Conservation (phyloP, 1,140 invertebrate genomes). For the Ostrea denselamellosa region DNA sequence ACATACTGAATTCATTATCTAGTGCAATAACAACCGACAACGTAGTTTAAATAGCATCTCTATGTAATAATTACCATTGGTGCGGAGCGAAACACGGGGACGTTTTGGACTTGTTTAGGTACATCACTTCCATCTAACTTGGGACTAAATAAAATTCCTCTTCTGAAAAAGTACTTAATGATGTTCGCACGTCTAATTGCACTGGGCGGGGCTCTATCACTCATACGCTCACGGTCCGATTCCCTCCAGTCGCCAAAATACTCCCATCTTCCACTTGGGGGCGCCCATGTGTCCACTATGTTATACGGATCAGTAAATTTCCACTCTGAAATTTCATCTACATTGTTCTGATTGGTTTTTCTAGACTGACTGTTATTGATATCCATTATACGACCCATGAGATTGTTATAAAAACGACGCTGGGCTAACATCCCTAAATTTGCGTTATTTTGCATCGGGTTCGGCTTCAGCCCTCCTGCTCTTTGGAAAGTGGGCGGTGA, state of each 20-base stretch:
- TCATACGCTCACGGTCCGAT: neutral
- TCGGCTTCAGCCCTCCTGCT: neutral
- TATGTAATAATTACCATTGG: constrained; percentile 19
- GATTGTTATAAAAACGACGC: neutral
- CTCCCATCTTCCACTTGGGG: constrained; percentile 11
- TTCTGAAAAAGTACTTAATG: constrained; percentile 29
- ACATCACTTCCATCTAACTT: constrained; percentile 4
- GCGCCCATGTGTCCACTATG: neutral
- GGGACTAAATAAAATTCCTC: constrained; percentile 23
- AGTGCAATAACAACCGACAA: no score
- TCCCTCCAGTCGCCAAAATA: constrained; percentile 17
- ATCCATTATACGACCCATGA: constrained; percentile 1
- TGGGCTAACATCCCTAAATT: neutral
- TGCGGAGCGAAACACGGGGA: neutral
- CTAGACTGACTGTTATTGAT: constrained; percentile 1
- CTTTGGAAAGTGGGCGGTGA: neutral
- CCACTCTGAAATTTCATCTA: constrained; percentile 15
- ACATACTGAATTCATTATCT: no score
- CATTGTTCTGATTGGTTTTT: neutral
- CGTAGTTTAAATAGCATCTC: no score
- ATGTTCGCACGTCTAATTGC: neutral
- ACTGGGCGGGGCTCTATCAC: neutral
- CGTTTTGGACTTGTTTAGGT: neutral
- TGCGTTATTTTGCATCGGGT: neutral
- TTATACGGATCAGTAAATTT: neutral